Evolutionary conservation across 2,113 vertebrate species (phyloP), one percentile per base, ranked within the genome.

Genomic region (Equus przewalskii): DNA sequence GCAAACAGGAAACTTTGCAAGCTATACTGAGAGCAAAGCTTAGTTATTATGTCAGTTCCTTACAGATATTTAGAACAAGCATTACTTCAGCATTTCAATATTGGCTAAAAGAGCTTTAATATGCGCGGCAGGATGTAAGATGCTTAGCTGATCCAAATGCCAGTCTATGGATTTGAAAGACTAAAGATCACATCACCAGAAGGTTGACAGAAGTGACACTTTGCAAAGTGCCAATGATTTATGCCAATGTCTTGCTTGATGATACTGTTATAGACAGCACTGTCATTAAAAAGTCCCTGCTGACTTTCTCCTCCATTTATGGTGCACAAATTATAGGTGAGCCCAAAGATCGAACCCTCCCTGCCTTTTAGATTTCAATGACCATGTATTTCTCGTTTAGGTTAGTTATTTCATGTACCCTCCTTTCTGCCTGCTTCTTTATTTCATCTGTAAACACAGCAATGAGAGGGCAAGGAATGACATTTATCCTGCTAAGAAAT

Each of bases 111-210:
- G 95, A 98, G 98, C 98, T 99, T 99, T 99, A 99, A 99, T 99
- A 99, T 99, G 99, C 99, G 99, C 99, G 98, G 96, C 97, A 97
- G 98, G 98, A 94, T 98, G 99, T 98, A 98, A 98, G 98, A 98
- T 98, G 98, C 98, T 99, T 99, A 99, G 98, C 99, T 99, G 99
- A 99, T 99, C 99, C 99, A 99, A 99, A 99, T 99, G 99, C 99
- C 99, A 99, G 99, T 99, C 99, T 99, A 99, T 99, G 99, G 99
- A 99, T 99, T 98, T 99, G 99, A 99, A 99, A 99, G 99, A 99
- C 99, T 99, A 99, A 99, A 99, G 99, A 99, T 99, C 99, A 99
- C 99, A 99, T 99, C 99, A 99, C 99, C 96, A 97, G 99, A 99
- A 99, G 98, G 99, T 99, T 99, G 99, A 99, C 99, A 99, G 99